Evolutionary conservation across 2,113 vertebrate genomes (phyloP).

Genomic region (Lamprologus sp.): DNA sequence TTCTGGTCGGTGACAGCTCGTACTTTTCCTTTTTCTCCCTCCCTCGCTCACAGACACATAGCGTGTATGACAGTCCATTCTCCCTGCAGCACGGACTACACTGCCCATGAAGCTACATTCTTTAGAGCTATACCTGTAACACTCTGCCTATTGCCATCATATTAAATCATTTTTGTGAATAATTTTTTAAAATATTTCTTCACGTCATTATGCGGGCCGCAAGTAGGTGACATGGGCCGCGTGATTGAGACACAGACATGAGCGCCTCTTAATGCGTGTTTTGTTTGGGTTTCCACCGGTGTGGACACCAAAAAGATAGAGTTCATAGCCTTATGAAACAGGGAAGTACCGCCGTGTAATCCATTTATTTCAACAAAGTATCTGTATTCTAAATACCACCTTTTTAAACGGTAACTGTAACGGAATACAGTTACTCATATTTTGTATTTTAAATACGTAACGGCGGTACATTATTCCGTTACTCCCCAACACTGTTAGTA

Average conservation of each 20-base stretch:
- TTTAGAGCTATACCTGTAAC: rapidly evolving
- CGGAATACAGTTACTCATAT: rapidly evolving
- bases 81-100: too few species aligned
- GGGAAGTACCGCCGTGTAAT: rapidly evolving
- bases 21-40: too few species aligned
- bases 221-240: too few species aligned
- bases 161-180: too few species aligned
- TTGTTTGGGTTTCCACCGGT: not conserved
- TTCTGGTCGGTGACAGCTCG: too few species aligned
- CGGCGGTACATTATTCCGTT: rapidly evolving
- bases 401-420: not conserved
- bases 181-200: too few species aligned
- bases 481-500: not conserved
- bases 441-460: not conserved
- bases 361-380: not conserved
- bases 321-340: not conserved
- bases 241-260: too few species aligned
- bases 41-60: too few species aligned
- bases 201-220: too few species aligned
- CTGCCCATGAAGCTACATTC: too few species aligned
- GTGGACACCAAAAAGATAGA: not conserved
- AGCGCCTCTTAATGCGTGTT: rapidly evolving
- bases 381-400: not conserved
- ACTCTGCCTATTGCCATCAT: too few species aligned
- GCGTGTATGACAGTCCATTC: too few species aligned